These are phyloP conservation scores for Meandrina meandrites DNA, from an alignment of 92 coral and sea anemone genomes.

Conservation along the genomic window DNA sequence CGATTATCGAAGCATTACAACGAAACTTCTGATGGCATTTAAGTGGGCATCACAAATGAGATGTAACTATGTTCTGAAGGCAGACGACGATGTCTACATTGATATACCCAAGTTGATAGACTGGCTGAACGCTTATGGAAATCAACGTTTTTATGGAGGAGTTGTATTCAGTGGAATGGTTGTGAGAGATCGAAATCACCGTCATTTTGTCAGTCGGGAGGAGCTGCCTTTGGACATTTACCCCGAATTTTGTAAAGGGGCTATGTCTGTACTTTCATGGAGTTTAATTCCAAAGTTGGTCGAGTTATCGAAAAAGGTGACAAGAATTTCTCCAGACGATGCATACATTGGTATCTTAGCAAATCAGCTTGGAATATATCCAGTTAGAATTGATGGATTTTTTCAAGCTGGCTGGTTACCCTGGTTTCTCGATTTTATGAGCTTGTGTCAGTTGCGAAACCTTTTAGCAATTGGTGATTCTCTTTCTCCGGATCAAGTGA, in stretches of 20 bases:
- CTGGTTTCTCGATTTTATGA: conserved; percentile 44
- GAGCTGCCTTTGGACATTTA: conserved; percentile 58
- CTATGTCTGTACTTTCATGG: conserved; percentile 74
- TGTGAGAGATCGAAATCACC: conserved; percentile 62
- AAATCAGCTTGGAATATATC: conserved; percentile 55
- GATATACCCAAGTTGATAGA: conserved; percentile 70
- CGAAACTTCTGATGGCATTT: conserved; percentile 76
- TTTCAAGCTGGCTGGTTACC: conserved; percentile 49
- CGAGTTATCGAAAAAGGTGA: conserved; percentile 51
- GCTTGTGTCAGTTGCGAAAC: conserved; percentile 68
- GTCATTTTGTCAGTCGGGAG: conserved; percentile 70
- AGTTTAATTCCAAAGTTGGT: conserved; percentile 71
- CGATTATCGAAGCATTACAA: conserved; percentile 66
- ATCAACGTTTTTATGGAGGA: conserved; percentile 73
- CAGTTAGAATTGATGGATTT: conserved; percentile 60
- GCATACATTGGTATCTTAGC: conserved; percentile 77
- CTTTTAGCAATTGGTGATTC: conserved; percentile 82
- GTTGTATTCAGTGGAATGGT: conserved; percentile 61
- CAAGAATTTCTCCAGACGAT: conserved; percentile 73
- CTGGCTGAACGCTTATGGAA: conserved; percentile 62
- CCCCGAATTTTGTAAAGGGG: conserved; percentile 86
- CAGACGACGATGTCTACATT: conserved; percentile 90
- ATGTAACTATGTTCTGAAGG: conserved; percentile 72
- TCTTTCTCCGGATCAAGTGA: conserved; percentile 62
- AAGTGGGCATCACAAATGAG: conserved; percentile 78